phyloP scores from a whole-genome alignment of 1,140 invertebrate species.

The Cydia fagiglandana region DNA sequence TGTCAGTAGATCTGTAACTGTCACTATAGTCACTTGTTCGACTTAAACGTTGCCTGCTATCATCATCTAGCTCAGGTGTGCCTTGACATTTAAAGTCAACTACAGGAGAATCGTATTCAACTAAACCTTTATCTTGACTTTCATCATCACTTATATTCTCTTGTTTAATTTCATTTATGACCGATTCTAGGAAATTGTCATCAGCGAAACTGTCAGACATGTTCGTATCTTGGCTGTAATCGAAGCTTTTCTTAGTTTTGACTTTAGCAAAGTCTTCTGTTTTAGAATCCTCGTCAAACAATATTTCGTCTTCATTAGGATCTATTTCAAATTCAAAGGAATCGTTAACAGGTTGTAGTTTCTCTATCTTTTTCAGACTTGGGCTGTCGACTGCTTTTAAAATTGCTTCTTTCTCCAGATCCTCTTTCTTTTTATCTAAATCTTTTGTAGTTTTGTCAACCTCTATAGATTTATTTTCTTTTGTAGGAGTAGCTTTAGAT shows the following conservation, averaged over 20 bases:
- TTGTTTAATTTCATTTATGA: conserved; percentile 71
- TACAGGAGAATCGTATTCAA: conserved; percentile 69
- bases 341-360: conserved; percentile 66
- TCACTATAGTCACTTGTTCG: conserved; percentile 43
- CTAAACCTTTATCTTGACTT: conserved; percentile 65
- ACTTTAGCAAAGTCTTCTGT: conserved; percentile 53
- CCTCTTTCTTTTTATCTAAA: conserved; percentile 25
- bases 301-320: conserved; percentile 63
- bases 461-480: conserved; percentile 32
- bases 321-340: conserved; percentile 72
- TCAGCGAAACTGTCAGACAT: conserved; percentile 58
- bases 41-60: conserved; percentile 43
- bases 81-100: conserved; percentile 52
- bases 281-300: conserved; percentile 58
- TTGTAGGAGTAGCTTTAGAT: background rate
- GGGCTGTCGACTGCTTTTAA: conserved; percentile 35
- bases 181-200: conserved; percentile 69
- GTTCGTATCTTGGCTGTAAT: conserved; percentile 50
- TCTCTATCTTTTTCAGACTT: conserved; percentile 50
- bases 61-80: conserved; percentile 65
- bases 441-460: conserved; percentile 28
- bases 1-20: conserved; percentile 47
- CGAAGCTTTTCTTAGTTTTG: conserved; percentile 46
- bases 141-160: conserved; percentile 60
- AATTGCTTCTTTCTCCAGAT: background rate